These are phyloP conservation scores for Coecobrya sp. DNA, from an alignment of 2,888 invertebrate genomes.

Conservation along the genomic window DNA sequence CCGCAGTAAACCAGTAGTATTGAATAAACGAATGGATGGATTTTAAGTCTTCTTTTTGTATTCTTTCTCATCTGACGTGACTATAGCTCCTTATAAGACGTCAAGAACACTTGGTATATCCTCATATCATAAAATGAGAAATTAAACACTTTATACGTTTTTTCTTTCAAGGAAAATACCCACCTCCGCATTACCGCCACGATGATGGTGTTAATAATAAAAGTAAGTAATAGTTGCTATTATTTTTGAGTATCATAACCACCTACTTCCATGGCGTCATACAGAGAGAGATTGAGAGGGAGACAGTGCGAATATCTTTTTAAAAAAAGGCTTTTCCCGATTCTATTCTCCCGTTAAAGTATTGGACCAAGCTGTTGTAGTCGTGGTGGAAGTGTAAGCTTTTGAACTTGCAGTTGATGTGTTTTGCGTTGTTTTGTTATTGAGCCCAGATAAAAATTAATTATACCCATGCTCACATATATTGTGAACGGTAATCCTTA, in stretches of 20 bases:
- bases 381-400: not conserved
- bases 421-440: constrained; percentile 45
- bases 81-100: not conserved
- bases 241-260: not conserved
- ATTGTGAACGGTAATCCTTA: constrained; percentile 65
- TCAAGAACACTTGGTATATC: no score
- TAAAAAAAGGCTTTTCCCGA: constrained; percentile 10
- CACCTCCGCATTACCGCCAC: no score
- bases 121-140: no score
- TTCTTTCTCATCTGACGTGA: not conserved
- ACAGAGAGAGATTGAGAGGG: not conserved
- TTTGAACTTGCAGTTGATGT: constrained; percentile 8
- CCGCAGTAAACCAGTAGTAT: not conserved
- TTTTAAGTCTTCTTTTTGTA: constrained; percentile 1
- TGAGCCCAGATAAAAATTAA: constrained; percentile 65
- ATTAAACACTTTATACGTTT: no score
- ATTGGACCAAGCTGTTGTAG: not conserved
- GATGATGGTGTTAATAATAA: not conserved
- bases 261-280: not conserved
- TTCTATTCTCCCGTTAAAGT: not conserved
- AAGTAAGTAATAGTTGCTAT: not conserved
- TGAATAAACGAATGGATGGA: not conserved
- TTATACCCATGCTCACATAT: constrained; percentile 65
- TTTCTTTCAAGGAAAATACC: no score
- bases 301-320: constrained; percentile 15